Base-by-base conservation (phyloP, 2,888 invertebrate genomes). In the Rhagonycha lutea region DNA sequence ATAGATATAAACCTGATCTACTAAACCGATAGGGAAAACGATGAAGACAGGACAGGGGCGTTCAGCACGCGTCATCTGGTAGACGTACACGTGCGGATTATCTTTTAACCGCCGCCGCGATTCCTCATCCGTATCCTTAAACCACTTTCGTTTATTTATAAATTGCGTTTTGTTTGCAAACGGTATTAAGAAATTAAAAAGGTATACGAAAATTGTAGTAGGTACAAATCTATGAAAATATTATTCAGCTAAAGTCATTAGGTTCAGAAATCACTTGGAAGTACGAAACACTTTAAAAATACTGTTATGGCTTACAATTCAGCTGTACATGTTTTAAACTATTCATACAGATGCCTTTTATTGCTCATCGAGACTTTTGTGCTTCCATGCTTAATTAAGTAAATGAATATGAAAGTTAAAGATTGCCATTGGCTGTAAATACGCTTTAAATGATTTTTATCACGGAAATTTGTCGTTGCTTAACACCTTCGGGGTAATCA, bases 1-100 rank as follows among this genome's bases (percentile, higher is more conserved):
- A 63, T 63, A 75, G 77, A 73, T 74, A 73, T 74, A 74, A 70
- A 70, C 60, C 75, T 75, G 77, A 75, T 78, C 77, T 70, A 69
- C 62, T 73, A 69, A 70, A 63, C 26, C 75, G 78, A 78, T 78
- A 78, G 78, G 78, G 74, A 32, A 75, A 78, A 73, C 78, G 75
- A 78, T 75, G 73, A 78, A 75, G 78, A 77, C 77, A 79, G 77
- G 73, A 75, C 74, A 78, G 77, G 77, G 78, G 78, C 78, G 75
- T 75, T 78, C 65, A 78, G 69, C 78, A 75, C 78, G 78, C 82
- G 83, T 82, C 83, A 83, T 83, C 83, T 83, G 83, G 83, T 80
- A 83, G 80, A 82, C 83, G 83, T 82, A 80, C 82, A 80, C 80
- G 81, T 80, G 82, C 82, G 81, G 81, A 80, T 81, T 80, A 81